Conservation (phyloP, 2,888 invertebrate genomes). For the Aproaerema taeniolella region DNA sequence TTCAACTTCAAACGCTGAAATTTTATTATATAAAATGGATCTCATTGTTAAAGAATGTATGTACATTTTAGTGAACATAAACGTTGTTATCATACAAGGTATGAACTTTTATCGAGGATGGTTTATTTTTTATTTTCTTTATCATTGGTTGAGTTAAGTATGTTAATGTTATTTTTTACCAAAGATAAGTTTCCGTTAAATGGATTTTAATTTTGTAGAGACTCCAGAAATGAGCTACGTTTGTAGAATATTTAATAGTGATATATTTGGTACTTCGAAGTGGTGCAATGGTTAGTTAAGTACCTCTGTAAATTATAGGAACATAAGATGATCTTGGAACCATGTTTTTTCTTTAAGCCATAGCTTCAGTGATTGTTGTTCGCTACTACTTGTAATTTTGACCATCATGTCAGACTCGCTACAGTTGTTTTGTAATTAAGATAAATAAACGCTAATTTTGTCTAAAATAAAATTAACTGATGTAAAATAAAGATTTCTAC, state of each 20-base stretch:
- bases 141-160: slow-evolving; percentile 45
- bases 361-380: slow-evolving; percentile 58
- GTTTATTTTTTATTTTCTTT: slow-evolving; percentile 41
- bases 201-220: slow-evolving; percentile 36
- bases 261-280: slow-evolving; percentile 56
- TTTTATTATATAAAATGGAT: slow-evolving; percentile 62
- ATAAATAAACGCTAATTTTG: slow-evolving; percentile 20
- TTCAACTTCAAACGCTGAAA: slow-evolving; percentile 55
- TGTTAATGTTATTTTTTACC: slow-evolving; percentile 50
- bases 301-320: slow-evolving; percentile 45
- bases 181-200: slow-evolving; percentile 67
- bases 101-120: slow-evolving; percentile 61
- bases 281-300: slow-evolving; percentile 69
- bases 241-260: slow-evolving; percentile 38
- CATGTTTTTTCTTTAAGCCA: slow-evolving; percentile 35
- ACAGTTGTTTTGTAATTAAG: slow-evolving; percentile 20
- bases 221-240: slow-evolving; percentile 37
- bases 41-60: slow-evolving; percentile 72
- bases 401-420: slow-evolving; percentile 20
- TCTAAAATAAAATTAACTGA: slow-evolving; percentile 35
- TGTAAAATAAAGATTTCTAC: slow-evolving; percentile 59
- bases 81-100: slow-evolving; percentile 77
- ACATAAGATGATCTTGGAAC: slow-evolving; percentile 21
- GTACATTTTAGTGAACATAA: slow-evolving; percentile 56
- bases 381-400: slow-evolving; percentile 26